A percentile compares a stretch with the other conserved stretches of the same genome.
Evolutionary conservation across 2,113 vertebrate genomes (phyloP).

Genomic region (Odocoileus virginianus): DNA sequence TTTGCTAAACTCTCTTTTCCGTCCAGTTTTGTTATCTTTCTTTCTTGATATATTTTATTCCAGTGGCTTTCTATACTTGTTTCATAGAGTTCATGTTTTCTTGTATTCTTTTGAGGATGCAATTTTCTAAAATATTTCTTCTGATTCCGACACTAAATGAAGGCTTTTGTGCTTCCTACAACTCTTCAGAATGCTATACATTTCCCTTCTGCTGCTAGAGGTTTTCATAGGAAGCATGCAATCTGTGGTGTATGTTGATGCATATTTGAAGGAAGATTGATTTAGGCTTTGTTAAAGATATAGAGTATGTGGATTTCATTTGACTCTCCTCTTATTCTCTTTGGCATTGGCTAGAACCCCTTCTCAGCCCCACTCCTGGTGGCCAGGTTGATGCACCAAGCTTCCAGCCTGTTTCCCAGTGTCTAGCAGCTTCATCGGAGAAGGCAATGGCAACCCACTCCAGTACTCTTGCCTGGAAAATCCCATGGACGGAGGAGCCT

Average conservation of each 20-base stretch:
- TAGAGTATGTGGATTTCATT: not conserved
- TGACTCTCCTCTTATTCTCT: not conserved
- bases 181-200: not conserved
- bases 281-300: not conserved
- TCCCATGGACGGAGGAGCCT: too few relatives aligned
- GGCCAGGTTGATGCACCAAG: not conserved
- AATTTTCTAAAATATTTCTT: conserved; percentile 41
- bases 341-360: conserved; percentile 1
- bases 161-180: conserved; percentile 8
- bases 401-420: not conserved
- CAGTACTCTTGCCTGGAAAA: too few relatives aligned
- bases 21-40: not conserved
- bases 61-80: not conserved
- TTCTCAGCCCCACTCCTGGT: not conserved
- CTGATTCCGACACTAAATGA: not conserved
- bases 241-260: not conserved
- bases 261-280: conserved; percentile 14
- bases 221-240: not conserved
- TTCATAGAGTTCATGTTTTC: not conserved
- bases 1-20: not conserved
- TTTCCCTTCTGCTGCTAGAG: not conserved
- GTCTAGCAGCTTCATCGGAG: not conserved
- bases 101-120: not conserved
- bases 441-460: too few relatives aligned
- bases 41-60: not conserved